These are phyloP conservation scores for Metopolophium dirhodum DNA, from an alignment of 1,140 invertebrate genomes.

Conservation along the genomic window DNA sequence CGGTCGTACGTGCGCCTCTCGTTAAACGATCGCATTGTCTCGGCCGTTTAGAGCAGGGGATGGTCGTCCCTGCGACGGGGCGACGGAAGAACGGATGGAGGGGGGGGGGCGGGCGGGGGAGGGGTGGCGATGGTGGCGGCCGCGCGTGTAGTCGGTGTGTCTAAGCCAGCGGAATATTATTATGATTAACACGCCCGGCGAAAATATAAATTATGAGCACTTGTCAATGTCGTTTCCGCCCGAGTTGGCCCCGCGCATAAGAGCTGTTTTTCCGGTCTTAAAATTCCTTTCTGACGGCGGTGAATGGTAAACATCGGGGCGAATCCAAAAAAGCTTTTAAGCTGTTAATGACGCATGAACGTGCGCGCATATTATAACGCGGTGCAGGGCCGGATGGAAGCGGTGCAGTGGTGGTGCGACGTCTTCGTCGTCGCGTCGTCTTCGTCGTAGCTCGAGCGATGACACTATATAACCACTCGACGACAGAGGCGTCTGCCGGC, in stretches of 20 bases:
- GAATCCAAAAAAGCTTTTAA: constrained; percentile 56
- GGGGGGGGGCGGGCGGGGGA: too few species aligned
- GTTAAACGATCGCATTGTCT: not conserved
- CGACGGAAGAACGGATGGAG: too few species aligned
- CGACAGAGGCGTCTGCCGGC: not conserved
- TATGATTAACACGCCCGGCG: constrained; percentile 42
- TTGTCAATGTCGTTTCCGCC: constrained; percentile 53
- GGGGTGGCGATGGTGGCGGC: not conserved
- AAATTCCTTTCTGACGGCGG: constrained; percentile 48
- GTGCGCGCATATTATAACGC: not conserved
- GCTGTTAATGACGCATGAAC: constrained; percentile 52
- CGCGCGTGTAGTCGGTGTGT: not conserved
- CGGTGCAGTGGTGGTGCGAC: not conserved
- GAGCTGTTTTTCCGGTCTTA: constrained; percentile 54
- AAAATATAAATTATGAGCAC: constrained; percentile 52
- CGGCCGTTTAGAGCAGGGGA: not conserved
- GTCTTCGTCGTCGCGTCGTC: not conserved
- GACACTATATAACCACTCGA: not conserved
- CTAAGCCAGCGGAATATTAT: not conserved
- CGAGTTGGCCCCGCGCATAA: constrained; percentile 12
- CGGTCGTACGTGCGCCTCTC: not conserved
- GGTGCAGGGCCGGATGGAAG: not conserved
- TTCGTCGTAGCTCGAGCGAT: not conserved
- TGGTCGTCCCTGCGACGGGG: too few species aligned
- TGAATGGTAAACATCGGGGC: constrained; percentile 42